Conservation (phyloP, 2,888 invertebrate species). For the Xiphydria camelus region DNA sequence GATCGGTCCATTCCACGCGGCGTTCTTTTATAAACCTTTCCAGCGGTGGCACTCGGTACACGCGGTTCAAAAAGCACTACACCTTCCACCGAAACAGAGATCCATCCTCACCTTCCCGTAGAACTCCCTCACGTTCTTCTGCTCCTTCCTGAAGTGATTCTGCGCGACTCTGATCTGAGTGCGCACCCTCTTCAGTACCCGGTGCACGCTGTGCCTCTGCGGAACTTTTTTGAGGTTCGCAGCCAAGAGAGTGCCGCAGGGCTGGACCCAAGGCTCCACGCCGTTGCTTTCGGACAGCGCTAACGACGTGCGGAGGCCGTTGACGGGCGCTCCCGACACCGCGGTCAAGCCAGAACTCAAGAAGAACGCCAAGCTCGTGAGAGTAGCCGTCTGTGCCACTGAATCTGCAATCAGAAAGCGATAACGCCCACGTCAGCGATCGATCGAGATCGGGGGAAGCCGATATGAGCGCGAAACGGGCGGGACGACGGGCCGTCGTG, state of each 20-base stretch:
- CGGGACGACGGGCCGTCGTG: no score
- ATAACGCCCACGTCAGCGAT: neutral
- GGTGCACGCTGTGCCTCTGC: constrained; percentile 47
- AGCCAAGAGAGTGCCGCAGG: constrained; percentile 49
- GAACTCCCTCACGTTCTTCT: constrained; percentile 46
- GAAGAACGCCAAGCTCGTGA: constrained; percentile 51
- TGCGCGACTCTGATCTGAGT: constrained; percentile 54
- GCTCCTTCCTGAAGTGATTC: constrained; percentile 49
- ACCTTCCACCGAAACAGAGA: constrained; percentile 24
- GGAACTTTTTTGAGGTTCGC: constrained; percentile 37
- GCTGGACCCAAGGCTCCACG: constrained; percentile 51
- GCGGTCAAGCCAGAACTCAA: constrained; percentile 42
- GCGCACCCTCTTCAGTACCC: constrained; percentile 47
- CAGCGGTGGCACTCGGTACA: no score
- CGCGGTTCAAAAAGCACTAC: no score
- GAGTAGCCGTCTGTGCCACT: constrained; percentile 50
- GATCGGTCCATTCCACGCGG: no score
- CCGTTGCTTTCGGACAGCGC: constrained; percentile 25
- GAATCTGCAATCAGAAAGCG: constrained; percentile 44
- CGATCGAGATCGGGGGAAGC: neutral
- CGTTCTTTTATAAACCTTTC: no score
- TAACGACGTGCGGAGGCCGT: constrained; percentile 37
- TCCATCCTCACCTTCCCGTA: constrained; percentile 49
- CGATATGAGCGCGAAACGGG: no score
- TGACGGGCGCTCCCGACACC: constrained; percentile 41